Percentiles rank a stretch among this genome's conserved stretches.
phyloP scores from a whole-genome alignment of 1,140 invertebrate species.

The Hylaeus volcanicus region DNA sequence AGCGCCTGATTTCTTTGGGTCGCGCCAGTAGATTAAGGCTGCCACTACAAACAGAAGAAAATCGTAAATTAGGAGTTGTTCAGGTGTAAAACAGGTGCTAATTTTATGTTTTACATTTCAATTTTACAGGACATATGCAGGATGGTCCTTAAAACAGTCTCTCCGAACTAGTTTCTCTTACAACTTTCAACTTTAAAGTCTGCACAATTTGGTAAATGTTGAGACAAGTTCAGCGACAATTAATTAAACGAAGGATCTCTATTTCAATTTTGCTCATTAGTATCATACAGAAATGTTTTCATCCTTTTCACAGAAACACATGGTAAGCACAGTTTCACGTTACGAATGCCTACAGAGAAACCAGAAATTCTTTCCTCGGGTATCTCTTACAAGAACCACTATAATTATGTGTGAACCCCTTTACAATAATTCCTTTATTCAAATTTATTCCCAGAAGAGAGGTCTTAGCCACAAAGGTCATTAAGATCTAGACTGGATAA shows the following conservation, averaged over 20 bases:
- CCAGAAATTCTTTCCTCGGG: too few species aligned
- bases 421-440: too few species aligned
- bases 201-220: not conserved
- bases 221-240: constrained; percentile 1
- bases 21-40: constrained; percentile 97
- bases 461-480: not conserved
- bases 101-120: not conserved
- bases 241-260: not conserved
- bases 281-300: too few species aligned
- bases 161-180: not conserved
- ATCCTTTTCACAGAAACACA: too few species aligned
- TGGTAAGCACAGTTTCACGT: not conserved
- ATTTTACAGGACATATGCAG: not conserved
- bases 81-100: too few species aligned
- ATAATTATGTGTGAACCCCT: too few species aligned
- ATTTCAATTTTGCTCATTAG: too few species aligned
- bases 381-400: too few species aligned
- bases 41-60: constrained; percentile 87
- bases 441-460: not conserved
- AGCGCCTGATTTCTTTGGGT: constrained; percentile 95
- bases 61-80: not conserved
- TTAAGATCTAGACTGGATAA: not conserved
- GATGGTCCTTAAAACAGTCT: not conserved
- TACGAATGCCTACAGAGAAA: too few species aligned
- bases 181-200: not conserved